These are phyloP conservation scores for Andricus curvator DNA, from an alignment of 2,888 invertebrate genomes.

Conservation along the genomic window DNA sequence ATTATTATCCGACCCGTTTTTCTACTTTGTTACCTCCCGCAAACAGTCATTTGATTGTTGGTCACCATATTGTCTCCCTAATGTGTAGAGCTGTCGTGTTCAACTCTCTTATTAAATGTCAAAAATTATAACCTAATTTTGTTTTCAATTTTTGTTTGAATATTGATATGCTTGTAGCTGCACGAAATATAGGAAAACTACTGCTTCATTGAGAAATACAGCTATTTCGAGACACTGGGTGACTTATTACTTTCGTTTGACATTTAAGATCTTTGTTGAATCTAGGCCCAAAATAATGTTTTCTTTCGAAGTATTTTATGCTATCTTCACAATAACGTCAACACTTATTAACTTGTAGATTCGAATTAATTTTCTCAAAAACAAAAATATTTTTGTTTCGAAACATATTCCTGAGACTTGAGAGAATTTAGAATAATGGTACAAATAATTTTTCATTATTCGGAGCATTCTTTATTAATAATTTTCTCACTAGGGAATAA, in stretches of 20 bases:
- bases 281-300: too few relatives aligned
- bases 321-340: too few relatives aligned
- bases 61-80: conserved; percentile 61
- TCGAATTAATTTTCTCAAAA: too few relatives aligned
- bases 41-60: conserved; percentile 7
- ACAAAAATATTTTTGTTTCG: too few relatives aligned
- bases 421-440: not conserved
- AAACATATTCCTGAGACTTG: too few relatives aligned
- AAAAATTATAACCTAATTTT: not conserved
- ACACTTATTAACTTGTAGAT: too few relatives aligned
- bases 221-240: not conserved
- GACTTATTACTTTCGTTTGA: too few relatives aligned
- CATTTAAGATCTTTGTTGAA: not conserved
- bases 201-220: not conserved
- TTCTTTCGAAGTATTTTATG: too few relatives aligned
- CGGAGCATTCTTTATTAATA: not conserved
- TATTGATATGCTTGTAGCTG: not conserved
- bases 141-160: not conserved
- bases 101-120: conserved; percentile 22
- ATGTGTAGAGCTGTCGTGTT: conserved; percentile 56
- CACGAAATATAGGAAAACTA: not conserved
- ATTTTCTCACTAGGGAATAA: too few relatives aligned
- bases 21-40: conserved; percentile 13
- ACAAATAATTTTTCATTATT: conserved; percentile 14
- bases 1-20: conserved; percentile 15